Evolutionary conservation across 2,888 invertebrate species (phyloP).

Genomic region (Diloba caeruleocephala): DNA sequence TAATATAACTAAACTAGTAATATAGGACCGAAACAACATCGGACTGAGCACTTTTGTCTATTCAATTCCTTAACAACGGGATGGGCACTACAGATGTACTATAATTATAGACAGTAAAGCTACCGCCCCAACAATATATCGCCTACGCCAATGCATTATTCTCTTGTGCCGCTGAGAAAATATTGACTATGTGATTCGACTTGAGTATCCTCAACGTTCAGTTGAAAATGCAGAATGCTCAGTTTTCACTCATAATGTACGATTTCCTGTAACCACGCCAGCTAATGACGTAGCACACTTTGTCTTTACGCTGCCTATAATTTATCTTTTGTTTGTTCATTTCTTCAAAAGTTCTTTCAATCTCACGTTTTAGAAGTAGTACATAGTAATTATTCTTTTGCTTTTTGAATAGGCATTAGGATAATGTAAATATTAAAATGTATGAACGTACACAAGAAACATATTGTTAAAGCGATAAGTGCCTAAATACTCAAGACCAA

Average conservation of each 20-base stretch:
- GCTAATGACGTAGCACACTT: constrained; percentile 62
- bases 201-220: constrained; percentile 52
- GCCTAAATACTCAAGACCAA: constrained; percentile 9
- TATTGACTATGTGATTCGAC: constrained; percentile 39
- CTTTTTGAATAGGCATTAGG: too few relatives aligned
- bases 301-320: constrained; percentile 58
- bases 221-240: constrained; percentile 64
- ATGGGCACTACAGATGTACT: constrained; percentile 22
- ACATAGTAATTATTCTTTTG: constrained; percentile 10
- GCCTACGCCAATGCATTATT: constrained; percentile 15
- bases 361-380: constrained; percentile 21
- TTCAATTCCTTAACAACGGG: constrained; percentile 23
- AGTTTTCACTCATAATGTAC: constrained; percentile 70
- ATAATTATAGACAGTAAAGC: constrained; percentile 31
- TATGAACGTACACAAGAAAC: too few relatives aligned
- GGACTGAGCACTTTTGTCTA: constrained; percentile 23
- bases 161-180: constrained; percentile 20
- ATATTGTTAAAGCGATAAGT: too few relatives aligned
- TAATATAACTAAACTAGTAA: not conserved
- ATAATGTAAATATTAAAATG: too few relatives aligned
- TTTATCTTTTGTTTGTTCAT: constrained; percentile 55
- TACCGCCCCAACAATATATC: constrained; percentile 17
- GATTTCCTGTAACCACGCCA: constrained; percentile 62
- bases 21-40: not conserved
- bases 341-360: constrained; percentile 36